A percentile compares a stretch with the other conserved stretches of the same genome.
Conservation (phyloP, 2,888 invertebrate genomes). For the Sialis fuliginosa region DNA sequence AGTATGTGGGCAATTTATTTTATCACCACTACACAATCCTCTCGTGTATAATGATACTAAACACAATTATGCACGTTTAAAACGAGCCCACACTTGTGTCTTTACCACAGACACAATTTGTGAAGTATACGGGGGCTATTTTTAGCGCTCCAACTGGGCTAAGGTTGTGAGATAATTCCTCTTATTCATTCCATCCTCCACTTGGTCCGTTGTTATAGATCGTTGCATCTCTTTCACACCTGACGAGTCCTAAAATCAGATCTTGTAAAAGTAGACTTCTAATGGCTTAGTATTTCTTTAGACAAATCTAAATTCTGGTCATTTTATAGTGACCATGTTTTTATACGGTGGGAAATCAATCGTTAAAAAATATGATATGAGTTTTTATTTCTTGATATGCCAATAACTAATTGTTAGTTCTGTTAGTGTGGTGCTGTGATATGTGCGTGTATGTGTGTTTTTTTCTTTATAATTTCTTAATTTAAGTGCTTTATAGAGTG, state of each 20-base stretch:
- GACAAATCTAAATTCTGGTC: background rate
- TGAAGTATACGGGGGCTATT: constrained; percentile 2
- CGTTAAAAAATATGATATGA: too few relatives aligned
- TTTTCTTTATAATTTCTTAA: too few relatives aligned
- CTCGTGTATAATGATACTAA: too few relatives aligned
- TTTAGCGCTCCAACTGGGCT: constrained; percentile 7
- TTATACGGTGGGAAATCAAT: background rate
- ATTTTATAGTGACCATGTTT: background rate
- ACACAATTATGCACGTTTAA: too few relatives aligned
- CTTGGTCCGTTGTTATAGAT: background rate
- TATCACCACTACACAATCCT: too few relatives aligned
- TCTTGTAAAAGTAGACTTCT: background rate
- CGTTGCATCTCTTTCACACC: background rate
- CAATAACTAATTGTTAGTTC: background rate
- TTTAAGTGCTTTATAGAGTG: too few relatives aligned
- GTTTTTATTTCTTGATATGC: too few relatives aligned
- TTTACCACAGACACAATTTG: background rate
- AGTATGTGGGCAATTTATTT: too few relatives aligned
- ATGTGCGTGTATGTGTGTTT: too few relatives aligned
- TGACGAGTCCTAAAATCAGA: background rate
- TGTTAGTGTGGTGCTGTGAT: background rate
- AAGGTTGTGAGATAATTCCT: constrained; percentile 2
- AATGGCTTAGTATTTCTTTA: constrained; percentile 1
- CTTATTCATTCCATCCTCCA: background rate
- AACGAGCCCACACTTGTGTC: background rate